These are phyloP conservation scores for Gymnogyps californianus DNA, from an alignment of 2,113 vertebrate genomes.

Conservation along the genomic window DNA sequence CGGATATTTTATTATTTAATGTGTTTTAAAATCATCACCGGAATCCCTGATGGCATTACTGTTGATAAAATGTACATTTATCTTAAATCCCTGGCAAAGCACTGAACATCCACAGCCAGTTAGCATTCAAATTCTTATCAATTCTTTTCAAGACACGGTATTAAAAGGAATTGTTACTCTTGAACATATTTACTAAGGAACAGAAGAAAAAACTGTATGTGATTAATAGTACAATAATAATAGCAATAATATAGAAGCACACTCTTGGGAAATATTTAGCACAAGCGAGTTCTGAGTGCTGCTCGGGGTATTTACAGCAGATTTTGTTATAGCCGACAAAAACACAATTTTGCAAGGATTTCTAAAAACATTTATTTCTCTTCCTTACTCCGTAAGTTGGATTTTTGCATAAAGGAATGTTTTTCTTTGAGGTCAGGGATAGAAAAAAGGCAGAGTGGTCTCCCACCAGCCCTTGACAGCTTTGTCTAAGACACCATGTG, in stretches of 20 bases:
- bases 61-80: rapidly evolving
- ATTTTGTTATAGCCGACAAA: not conserved
- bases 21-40: not conserved
- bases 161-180: not conserved
- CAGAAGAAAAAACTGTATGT: not conserved
- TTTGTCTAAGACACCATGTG: not conserved
- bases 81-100: not conserved
- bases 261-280: not conserved
- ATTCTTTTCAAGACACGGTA: not conserved
- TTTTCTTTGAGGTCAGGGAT: not conserved
- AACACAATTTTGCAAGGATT: not conserved
- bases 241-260: not conserved
- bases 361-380: not conserved
- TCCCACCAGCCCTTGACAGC: not conserved
- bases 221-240: not conserved
- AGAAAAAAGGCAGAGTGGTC: not conserved
- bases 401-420: not conserved
- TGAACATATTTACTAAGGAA: not conserved
- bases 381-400: not conserved
- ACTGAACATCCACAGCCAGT: not conserved
- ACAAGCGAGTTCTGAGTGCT: not conserved
- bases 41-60: not conserved
- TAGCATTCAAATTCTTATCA: not conserved
- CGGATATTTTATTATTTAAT: not conserved
- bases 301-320: not conserved